Base-by-base conservation (phyloP, 2,113 vertebrate genomes). In the Mastomys natalensis region DNA sequence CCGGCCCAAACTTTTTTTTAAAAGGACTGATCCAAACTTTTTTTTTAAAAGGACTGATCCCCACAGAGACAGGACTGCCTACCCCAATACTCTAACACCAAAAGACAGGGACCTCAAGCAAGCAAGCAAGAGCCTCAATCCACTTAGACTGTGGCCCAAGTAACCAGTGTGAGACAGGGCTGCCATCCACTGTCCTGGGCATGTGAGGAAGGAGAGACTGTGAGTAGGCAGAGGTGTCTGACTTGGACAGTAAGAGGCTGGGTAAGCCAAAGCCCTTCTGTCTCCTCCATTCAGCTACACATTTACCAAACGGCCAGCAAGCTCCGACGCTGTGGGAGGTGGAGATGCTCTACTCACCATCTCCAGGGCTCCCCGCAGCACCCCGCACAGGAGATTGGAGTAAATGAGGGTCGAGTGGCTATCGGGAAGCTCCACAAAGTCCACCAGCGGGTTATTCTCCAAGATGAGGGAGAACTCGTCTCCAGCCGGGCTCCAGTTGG, bases 391-490 rank as follows among this genome's bases (percentile, higher is more conserved):
- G 82, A 99, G 98, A 98, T 99, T 99, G 97, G 99, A 99, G 98
- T 99, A 99, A 98, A 99, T 99, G 66, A 99, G 99, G 11, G 99
- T 98, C 12, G 98, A 99, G 98, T 99, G 99, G 98, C 99, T 99
- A 97, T 99, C 99, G 0, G 99, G 99, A 91, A 99, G 99, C 98
- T 99, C 99, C 94, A 99, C 99, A 80, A 99, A 99, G 98, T 99
- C 99, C 91, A 99, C 99, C 98, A 99, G 97, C 0, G 99, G 99
- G 98, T 99, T 99, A 96, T 99, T 99, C 98, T 99, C 99, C 90
- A 99, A 97, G 97, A 99, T 99, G 94, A 99, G 99, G 85, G 99
- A 99, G 98, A 99, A 99, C 95, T 99, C 99, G 0, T 99, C 99
- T 0, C 99, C 99, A 21, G 99, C 99, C 26, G 99, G 99, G 97